Evolutionary conservation across 1,140 invertebrate species (phyloP).

Genomic region (Drosophila pallidifrons): DNA sequence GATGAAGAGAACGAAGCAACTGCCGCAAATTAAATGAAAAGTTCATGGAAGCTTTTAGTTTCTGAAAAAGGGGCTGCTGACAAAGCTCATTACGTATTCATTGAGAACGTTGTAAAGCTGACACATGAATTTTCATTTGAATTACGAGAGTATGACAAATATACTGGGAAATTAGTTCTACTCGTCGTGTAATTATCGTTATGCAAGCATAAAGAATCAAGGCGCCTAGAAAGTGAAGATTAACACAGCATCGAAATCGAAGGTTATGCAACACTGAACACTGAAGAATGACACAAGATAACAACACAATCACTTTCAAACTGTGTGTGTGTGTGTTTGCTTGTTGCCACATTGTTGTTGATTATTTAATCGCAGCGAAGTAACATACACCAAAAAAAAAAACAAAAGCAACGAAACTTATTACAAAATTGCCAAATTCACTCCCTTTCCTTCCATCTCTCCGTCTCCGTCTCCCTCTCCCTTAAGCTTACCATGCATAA

Average conservation of each 20-base stretch:
- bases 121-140: slow-evolving; percentile 19
- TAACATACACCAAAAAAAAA: slow-evolving; percentile 40
- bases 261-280: slow-evolving; percentile 33
- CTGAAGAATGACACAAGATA: slow-evolving; percentile 48
- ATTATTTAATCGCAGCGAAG: slow-evolving; percentile 72
- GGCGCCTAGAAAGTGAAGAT: not conserved
- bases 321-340: slow-evolving; percentile 29
- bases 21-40: slow-evolving; percentile 33
- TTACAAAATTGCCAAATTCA: slow-evolving; percentile 78
- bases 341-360: slow-evolving; percentile 68
- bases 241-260: not conserved
- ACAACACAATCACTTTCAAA: slow-evolving; percentile 50
- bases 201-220: slow-evolving; percentile 18
- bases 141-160: not conserved
- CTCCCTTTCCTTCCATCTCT: not conserved
- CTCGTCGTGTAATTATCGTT: not conserved
- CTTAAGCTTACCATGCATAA: slow-evolving; percentile 2
- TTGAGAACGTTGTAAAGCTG: slow-evolving; percentile 29
- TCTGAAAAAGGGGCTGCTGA: slow-evolving; percentile 17
- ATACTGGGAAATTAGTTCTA: slow-evolving; percentile 31
- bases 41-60: slow-evolving; percentile 30
- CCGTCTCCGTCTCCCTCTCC: not conserved
- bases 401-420: slow-evolving; percentile 54
- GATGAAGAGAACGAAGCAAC: slow-evolving; percentile 1
- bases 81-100: slow-evolving; percentile 47